Base-by-base conservation (phyloP, 2,888 invertebrate genomes). In the Lycaena phlaeas region DNA sequence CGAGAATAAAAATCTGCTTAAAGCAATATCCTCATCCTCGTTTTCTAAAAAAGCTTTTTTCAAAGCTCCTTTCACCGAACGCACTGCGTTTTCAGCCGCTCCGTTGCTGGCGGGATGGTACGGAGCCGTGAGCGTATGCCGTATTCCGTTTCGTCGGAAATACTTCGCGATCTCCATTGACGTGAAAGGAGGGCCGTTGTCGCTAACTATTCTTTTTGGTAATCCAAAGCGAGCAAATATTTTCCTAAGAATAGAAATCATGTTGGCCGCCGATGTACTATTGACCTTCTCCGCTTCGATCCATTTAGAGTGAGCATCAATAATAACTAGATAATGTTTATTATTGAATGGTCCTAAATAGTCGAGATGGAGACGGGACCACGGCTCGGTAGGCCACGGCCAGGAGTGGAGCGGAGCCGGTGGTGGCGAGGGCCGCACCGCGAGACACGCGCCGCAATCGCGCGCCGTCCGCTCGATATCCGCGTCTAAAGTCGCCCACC, bases 221-320 rank as follows among this genome's bases (percentile, higher is more conserved):
- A 50, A 37, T 0, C 50, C 51, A 17, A 50, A 50, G n/a, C 41
- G 41, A 3, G 49, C 48, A 36, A 51, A 54, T 12, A 49, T 27
- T 1, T 26, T 30, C 5, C 49, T 15, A 25, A 52, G 44, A 26
- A 11, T n/a, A 26, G 11, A 36, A 26, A 26, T n/a, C 10, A 5
- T 14, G 6, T 9, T 36, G n/a, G 5, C 26, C 12, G 50, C 45
- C 2, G 48, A 40, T 6, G 38, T 46, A 3, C 17, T 40, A 4
- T 14, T 41, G 5, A 49, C 27, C 27, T 45, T 30, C 44, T 48
- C 48, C 4, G 17, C 52, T 34, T 52, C 50, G 5, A 52, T 46
- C 50, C 52, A 51, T 38, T 51, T 50, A 0, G 49, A 45, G 34
- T 51, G 48, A 1, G 50, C 49, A 22, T 53, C 50, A 1, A 51